Evolutionary conservation across 2,113 vertebrate genomes (phyloP).

Genomic region (Tursiops truncatus): DNA sequence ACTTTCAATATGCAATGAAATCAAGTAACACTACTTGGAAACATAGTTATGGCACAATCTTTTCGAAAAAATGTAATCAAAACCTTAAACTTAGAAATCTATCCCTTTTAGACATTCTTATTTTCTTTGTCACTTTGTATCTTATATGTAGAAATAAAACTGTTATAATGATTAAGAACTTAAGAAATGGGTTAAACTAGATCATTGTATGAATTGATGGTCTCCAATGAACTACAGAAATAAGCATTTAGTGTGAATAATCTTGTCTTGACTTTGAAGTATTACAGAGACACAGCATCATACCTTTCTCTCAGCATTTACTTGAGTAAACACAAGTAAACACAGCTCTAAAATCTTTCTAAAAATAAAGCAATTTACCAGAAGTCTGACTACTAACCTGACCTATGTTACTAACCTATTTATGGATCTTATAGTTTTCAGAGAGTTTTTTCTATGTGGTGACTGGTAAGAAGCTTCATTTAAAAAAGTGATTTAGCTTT

Average conservation of each 20-base stretch:
- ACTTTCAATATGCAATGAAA: neutral
- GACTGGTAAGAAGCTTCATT: neutral
- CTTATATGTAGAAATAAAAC: neutral
- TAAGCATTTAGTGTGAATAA: neutral
- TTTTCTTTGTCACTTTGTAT: neutral
- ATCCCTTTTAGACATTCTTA: neutral
- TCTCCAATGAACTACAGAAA: neutral
- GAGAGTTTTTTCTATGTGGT: neutral
- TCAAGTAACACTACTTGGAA: neutral
- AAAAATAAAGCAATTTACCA: neutral
- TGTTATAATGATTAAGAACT: neutral
- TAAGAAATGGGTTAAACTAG: neutral
- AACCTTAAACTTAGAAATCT: neutral
- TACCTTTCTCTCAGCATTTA: neutral
- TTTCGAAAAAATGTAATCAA: neutral
- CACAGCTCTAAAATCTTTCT: neutral
- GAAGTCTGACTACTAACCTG: neutral
- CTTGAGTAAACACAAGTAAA: neutral
- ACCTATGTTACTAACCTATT: neutral
- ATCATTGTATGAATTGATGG: neutral
- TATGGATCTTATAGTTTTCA: neutral
- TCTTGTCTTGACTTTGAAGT: neutral
- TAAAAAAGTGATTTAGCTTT: neutral
- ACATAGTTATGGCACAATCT: neutral
- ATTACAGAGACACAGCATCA: neutral